phyloP scores from a whole-genome alignment of 2,888 invertebrate species.

The Candidula unifasciata region DNA sequence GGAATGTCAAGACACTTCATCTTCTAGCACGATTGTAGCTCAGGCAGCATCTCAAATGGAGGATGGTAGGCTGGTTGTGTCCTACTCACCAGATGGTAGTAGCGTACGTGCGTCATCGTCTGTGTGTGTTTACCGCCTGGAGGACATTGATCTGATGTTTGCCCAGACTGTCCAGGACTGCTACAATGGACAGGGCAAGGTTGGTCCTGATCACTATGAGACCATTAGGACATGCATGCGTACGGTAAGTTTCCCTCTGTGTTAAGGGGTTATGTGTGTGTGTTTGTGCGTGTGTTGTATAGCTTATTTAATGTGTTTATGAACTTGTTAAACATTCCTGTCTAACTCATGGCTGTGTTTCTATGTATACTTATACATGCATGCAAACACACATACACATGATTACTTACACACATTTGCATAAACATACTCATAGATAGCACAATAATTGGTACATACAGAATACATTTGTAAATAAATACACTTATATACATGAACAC shows the following conservation, averaged over 20 bases:
- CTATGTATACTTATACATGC: too few species aligned
- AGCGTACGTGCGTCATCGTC: conserved; percentile 91
- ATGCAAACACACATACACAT: too few species aligned
- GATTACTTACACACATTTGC: too few species aligned
- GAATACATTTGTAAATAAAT: too few species aligned
- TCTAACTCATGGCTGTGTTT: neutral
- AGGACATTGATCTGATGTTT: conserved; percentile 92
- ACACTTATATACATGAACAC: too few species aligned
- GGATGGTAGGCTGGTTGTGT: conserved; percentile 83
- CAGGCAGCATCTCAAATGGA: conserved; percentile 93
- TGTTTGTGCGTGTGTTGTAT: neutral
- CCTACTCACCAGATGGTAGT: conserved; percentile 85
- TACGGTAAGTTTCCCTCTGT: conserved; percentile 58
- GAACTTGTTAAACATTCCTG: too few species aligned
- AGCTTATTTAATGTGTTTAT: too few species aligned
- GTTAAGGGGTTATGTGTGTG: neutral
- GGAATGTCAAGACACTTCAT: conserved; percentile 84
- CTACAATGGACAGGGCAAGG: conserved; percentile 89
- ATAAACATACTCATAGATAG: too few species aligned
- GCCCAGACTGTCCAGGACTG: conserved; percentile 97
- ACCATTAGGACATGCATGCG: conserved; percentile 55
- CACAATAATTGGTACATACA: too few species aligned
- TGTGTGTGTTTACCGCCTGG: conserved; percentile 92
- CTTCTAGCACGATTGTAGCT: conserved; percentile 85
- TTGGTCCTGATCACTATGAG: conserved; percentile 66